A percentile compares a stretch with the other conserved stretches of the same genome.
Evolutionary conservation across 2,797 vertebrate species (phyloP).

Genomic region (Phylloscopus collybita): DNA sequence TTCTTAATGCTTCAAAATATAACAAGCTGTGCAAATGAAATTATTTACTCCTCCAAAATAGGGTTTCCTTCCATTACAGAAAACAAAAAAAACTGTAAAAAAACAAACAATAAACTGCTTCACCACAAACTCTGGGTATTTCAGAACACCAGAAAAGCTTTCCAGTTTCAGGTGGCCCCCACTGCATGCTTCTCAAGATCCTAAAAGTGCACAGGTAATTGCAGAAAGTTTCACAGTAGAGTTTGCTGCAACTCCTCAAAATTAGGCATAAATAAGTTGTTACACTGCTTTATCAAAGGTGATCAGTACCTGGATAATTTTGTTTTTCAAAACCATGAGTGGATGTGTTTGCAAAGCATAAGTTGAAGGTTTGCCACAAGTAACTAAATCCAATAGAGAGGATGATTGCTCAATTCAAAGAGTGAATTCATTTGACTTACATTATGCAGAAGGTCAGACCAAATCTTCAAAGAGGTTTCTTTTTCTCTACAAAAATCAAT

Average conservation of each 20-base stretch:
- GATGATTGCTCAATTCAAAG: background rate
- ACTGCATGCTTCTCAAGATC: background rate
- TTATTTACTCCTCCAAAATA: background rate
- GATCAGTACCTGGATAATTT: background rate
- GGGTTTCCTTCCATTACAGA: background rate
- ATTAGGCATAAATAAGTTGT: background rate
- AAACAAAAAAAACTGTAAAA: background rate
- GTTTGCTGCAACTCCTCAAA: background rate
- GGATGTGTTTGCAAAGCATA: background rate
- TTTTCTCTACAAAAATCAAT: conserved; percentile 26
- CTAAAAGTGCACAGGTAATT: background rate
- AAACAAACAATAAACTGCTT: background rate
- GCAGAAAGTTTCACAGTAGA: background rate
- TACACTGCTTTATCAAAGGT: background rate
- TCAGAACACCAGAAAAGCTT: background rate
- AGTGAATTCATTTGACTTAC: conserved; percentile 16
- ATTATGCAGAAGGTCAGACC: conserved; percentile 44
- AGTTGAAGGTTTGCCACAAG: background rate
- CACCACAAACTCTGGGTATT: background rate
- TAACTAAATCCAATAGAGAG: background rate
- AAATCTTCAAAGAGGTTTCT: conserved; percentile 29
- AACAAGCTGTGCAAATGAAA: rapidly evolving
- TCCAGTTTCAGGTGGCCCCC: background rate
- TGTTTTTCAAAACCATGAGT: background rate
- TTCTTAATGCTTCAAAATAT: background rate